Conservation (phyloP, 1,140 invertebrate species). For the Cecropterus lyciades region DNA sequence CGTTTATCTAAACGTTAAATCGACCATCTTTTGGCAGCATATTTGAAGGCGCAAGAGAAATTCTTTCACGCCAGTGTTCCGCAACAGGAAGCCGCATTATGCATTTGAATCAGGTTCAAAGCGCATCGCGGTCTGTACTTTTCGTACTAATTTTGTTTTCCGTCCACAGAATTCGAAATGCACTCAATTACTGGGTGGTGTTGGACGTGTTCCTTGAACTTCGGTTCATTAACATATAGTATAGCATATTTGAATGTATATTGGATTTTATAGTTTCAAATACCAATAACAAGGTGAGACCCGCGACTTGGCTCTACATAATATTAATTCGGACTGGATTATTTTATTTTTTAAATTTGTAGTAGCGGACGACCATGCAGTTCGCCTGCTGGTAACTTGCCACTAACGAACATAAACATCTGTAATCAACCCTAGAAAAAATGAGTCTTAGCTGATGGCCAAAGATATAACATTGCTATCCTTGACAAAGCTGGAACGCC, state of each 20-base stretch:
- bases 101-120: slow-evolving; percentile 22
- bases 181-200: slow-evolving; percentile 3
- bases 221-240: slow-evolving; percentile 13
- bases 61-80: slow-evolving; percentile 20
- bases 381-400: too few relatives aligned
- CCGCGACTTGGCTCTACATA: too few relatives aligned
- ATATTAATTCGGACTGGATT: too few relatives aligned
- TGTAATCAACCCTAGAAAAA: too few relatives aligned
- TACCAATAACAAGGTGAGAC: neutral
- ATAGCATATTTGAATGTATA: slow-evolving; percentile 2
- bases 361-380: too few relatives aligned
- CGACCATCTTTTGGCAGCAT: neutral
- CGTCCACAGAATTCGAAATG: slow-evolving; percentile 19
- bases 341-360: too few relatives aligned
- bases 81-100: slow-evolving; percentile 31
- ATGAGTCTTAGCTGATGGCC: too few relatives aligned
- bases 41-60: slow-evolving; percentile 1
- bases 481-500: too few relatives aligned
- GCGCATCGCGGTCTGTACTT: slow-evolving; percentile 23
- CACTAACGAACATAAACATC: too few relatives aligned
- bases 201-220: neutral
- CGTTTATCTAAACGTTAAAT: neutral
- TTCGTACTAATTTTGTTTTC: slow-evolving; percentile 24
- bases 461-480: too few relatives aligned
- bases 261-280: neutral